Conservation (phyloP, 2,888 invertebrate species). For the Folsomia candida region DNA sequence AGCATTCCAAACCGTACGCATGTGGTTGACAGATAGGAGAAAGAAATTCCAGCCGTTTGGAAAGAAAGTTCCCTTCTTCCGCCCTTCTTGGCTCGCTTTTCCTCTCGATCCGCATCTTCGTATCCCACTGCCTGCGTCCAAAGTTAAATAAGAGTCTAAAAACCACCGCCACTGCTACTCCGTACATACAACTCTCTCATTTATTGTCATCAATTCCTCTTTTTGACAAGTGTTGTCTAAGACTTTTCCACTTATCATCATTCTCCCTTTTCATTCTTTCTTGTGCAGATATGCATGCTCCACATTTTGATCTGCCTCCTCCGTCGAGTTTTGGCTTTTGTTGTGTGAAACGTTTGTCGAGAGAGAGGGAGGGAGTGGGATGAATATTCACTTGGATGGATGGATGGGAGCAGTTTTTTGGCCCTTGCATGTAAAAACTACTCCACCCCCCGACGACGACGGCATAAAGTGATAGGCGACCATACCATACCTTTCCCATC, state of each 20-base stretch:
- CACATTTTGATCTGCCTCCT: not conserved
- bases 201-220: conserved; percentile 4
- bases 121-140: too few relatives aligned
- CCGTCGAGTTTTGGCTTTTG: not conserved
- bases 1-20: not conserved
- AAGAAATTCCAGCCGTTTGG: not conserved
- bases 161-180: too few relatives aligned
- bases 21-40: not conserved
- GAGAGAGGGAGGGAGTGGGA: not conserved
- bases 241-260: conserved; percentile 4
- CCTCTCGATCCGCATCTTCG: too few relatives aligned
- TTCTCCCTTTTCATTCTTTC: not conserved
- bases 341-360: not conserved
- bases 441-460: too few relatives aligned
- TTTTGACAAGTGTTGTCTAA: conserved; percentile 8
- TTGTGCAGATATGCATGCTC: not conserved
- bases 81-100: not conserved
- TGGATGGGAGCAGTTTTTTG: too few relatives aligned
- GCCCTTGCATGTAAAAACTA: too few relatives aligned
- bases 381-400: too few relatives aligned
- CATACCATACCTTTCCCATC: too few relatives aligned
- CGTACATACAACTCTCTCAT: not conserved
- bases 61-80: not conserved
- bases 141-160: too few relatives aligned
- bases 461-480: too few relatives aligned